phyloP scores from a whole-genome alignment of 2,797 vertebrate genomes.

The Bufotes viridis region DNA sequence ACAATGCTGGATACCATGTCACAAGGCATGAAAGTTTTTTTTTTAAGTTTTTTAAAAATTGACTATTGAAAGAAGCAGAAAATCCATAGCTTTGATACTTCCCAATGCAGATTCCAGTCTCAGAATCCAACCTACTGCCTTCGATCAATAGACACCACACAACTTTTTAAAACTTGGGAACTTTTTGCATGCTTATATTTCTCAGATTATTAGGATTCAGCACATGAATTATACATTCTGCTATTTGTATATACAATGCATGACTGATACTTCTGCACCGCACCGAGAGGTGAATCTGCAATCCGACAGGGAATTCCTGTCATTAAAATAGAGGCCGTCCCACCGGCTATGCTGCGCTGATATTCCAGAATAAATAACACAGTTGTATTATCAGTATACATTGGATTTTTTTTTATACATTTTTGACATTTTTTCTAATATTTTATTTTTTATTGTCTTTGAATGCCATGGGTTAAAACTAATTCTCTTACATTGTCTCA shows the following conservation, averaged over 20 bases:
- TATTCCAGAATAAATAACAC: constrained; percentile 16
- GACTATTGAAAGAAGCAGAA: neutral
- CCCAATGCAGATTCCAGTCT: too few species aligned
- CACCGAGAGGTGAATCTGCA: constrained; percentile 38
- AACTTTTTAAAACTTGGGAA: constrained; percentile 12
- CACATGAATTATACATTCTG: constrained; percentile 25
- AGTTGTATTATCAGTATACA: neutral
- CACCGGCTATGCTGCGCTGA: neutral
- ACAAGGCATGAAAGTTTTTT: too few species aligned
- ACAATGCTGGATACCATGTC: too few species aligned
- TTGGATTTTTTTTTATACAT: neutral
- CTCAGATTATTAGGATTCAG: constrained; percentile 41
- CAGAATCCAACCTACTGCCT: neutral
- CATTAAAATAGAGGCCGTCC: constrained; percentile 33
- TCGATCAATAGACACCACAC: neutral
- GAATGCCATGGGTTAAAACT: constrained; percentile 45
- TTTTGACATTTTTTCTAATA: neutral
- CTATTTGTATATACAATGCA: constrained; percentile 41
- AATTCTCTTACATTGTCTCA: constrained; percentile 24
- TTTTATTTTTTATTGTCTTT: neutral
- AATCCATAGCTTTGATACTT: too few species aligned
- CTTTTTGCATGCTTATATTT: constrained; percentile 6
- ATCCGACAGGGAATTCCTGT: constrained; percentile 35
- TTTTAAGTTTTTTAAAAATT: neutral
- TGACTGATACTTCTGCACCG: neutral